Base-by-base conservation (phyloP, 2,113 vertebrate genomes). In the Archilochus colubris region DNA sequence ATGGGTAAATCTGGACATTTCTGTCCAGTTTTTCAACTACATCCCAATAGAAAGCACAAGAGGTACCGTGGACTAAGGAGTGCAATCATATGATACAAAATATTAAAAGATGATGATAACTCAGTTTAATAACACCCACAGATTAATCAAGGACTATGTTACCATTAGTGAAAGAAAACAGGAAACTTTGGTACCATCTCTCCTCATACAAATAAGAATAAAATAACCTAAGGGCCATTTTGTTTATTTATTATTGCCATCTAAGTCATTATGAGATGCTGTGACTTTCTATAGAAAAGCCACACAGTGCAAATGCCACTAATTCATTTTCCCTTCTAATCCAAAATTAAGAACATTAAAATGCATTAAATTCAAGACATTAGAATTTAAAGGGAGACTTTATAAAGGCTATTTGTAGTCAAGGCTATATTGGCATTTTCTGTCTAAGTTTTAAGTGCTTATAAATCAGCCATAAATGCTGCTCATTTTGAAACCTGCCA, bases 301-400 rank as follows among this genome's bases (percentile, higher is more conserved):
- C 43, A 89, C 53, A 90, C n/a, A 93, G 68, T 84, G 40, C 54
- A 95, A 91, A 91, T 72, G 64, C 61, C 80, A 95, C 73, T 30
- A 88, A 88, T 91, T 94, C 57, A 30, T 95, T 57, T 93, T 82
- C 40, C 61, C 86, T 88, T 66, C 64, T 94, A 90, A 93, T 93
- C 87, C 88, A 88, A 90, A 97, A 95, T 95, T 95, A 95, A 80
- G 88, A 95, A 68, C 94, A 91, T 93, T 96, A 95, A 94, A 95
- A 95, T 95, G 85, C 85, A 95, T 95, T 97, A 94, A 88, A 94
- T 77, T 86, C 91, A 91, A 94, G 82, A 28, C 86, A 94, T 91
- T 91, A 78, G 72, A 88, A 91, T 94, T 88, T 94, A 93, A 86
- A 86, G 46, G 13, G 64, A 74, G 64, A 78, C 82, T 94, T 95